phyloP scores from a whole-genome alignment of 2,797 vertebrate species.

The Eleutherodactylus coqui region DNA sequence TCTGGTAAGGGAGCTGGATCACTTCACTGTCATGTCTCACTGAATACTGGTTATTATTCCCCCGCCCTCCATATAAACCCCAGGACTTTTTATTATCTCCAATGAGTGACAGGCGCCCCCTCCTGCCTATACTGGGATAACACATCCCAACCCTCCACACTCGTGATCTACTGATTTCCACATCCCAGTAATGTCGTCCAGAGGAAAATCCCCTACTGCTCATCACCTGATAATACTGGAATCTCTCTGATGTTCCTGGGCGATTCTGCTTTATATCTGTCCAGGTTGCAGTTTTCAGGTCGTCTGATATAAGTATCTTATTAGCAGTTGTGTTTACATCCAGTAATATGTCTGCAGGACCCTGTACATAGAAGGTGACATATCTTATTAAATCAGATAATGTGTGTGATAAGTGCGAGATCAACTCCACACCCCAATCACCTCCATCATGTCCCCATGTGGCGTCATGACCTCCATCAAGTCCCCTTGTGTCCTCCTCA shows the following conservation, averaged over 20 bases:
- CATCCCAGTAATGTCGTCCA: constrained; percentile 10
- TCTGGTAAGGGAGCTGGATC: not conserved
- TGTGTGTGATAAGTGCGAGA: not conserved
- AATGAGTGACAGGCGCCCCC: not conserved
- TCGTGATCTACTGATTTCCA: not conserved
- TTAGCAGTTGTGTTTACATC: constrained; percentile 6
- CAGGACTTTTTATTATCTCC: not conserved
- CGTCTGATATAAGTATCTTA: not conserved
- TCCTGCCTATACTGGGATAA: constrained; percentile 12
- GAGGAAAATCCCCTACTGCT: not conserved
- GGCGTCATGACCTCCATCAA: not conserved
- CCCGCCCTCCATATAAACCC: not conserved
- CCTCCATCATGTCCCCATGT: not conserved
- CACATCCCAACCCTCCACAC: not conserved
- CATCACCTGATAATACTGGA: not conserved
- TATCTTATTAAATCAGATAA: not conserved
- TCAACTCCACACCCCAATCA: not conserved
- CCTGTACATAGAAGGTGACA: not conserved
- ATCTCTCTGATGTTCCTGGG: not conserved
- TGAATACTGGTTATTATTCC: too few relatives aligned
- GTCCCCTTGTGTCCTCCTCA: not conserved
- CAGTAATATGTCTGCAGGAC: constrained; percentile 8
- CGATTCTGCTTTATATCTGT: not conserved
- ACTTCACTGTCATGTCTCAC: too few relatives aligned
- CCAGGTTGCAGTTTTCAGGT: constrained; percentile 10